Percentiles rank a stretch among this genome's conserved stretches.
These are phyloP conservation scores for Blastomussa wellsi DNA, from an alignment of 92 coral and sea anemone genomes.

Conservation along the genomic window DNA sequence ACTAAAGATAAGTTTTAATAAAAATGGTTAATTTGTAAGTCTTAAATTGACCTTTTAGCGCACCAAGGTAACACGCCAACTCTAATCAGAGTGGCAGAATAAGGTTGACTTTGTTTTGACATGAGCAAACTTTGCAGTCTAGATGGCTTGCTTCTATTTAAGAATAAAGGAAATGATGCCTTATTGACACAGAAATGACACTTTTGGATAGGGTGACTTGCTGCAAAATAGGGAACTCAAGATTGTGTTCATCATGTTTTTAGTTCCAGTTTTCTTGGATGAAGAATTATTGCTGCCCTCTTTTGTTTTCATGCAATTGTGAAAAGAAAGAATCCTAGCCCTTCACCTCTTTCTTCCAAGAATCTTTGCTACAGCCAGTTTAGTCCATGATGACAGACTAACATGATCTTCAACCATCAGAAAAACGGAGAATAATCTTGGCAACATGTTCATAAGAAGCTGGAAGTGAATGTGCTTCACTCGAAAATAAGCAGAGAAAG, in stretches of 20 bases:
- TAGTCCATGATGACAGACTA: not conserved
- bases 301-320: not conserved
- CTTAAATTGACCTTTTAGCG: slow-evolving; percentile 1
- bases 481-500: not conserved
- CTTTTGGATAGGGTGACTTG: not conserved
- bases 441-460: not conserved
- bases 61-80: not conserved
- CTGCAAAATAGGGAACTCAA: not conserved
- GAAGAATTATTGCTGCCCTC: not conserved
- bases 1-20: not conserved
- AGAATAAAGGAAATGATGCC: not conserved
- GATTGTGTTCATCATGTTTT: not conserved
- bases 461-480: not conserved
- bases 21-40: not conserved
- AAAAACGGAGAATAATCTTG: not conserved
- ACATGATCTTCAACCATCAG: not conserved
- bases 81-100: not conserved
- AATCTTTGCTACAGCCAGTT: not conserved
- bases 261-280: not conserved
- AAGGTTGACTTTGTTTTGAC: slow-evolving; percentile 5
- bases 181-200: not conserved
- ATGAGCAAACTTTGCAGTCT: slow-evolving; percentile 4
- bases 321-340: too few relatives aligned
- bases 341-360: not conserved
- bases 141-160: not conserved